A percentile compares a stretch with the other conserved stretches of the same genome.
Conservation (phyloP, 1,140 invertebrate species). For the Neodiprion fabricii region DNA sequence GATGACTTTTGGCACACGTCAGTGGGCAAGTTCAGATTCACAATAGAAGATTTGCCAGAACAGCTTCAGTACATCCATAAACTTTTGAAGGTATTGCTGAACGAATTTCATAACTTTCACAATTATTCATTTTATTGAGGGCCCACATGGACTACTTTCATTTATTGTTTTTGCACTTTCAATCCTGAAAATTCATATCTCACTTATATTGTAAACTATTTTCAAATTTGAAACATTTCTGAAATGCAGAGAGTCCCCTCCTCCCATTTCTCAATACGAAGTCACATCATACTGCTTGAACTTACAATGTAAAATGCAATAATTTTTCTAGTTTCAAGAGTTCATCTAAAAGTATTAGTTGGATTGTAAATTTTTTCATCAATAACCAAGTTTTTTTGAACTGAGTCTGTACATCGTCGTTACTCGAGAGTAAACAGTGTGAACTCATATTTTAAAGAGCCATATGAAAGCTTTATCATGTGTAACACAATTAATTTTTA, state of each 20-base stretch:
- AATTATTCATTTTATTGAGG: neutral
- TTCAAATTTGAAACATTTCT: too few species aligned
- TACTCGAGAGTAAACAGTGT: too few species aligned
- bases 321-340: neutral
- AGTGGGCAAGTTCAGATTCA: slow-evolving; percentile 90
- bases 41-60: slow-evolving; percentile 89
- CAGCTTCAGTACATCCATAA: slow-evolving; percentile 92
- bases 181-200: neutral
- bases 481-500: slow-evolving; percentile 13
- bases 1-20: slow-evolving; percentile 91
- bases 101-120: neutral
- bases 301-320: neutral
- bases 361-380: neutral
- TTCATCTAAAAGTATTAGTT: neutral
- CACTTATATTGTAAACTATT: too few species aligned
- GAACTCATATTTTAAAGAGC: neutral
- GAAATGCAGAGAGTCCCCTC: too few species aligned
- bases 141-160: neutral
- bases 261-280: too few species aligned
- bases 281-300: too few species aligned
- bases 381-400: too few species aligned
- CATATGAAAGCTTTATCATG: slow-evolving; percentile 10
- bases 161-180: slow-evolving; percentile 6
- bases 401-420: too few species aligned
- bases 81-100: slow-evolving; percentile 75